Conservation (phyloP, 2,113 vertebrate genomes). For the Chamaea fasciata region DNA sequence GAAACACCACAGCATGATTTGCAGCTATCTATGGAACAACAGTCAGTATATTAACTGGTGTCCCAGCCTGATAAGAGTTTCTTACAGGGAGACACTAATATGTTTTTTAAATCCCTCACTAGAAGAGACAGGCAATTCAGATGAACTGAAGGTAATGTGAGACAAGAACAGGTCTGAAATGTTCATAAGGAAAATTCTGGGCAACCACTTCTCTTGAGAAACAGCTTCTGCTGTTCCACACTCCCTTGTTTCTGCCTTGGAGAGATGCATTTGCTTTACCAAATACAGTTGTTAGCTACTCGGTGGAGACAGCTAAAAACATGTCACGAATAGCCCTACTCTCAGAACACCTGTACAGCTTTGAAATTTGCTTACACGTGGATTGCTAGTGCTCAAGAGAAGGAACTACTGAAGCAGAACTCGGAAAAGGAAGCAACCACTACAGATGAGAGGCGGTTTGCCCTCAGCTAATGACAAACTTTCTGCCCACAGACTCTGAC, state of each 20-base stretch:
- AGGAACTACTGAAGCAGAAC: not conserved
- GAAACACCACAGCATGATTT: not conserved
- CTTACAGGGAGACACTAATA: not conserved
- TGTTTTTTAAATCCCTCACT: not conserved
- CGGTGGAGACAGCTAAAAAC: not conserved
- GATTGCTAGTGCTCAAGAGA: not conserved
- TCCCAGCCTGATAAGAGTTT: not conserved
- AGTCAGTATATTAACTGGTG: not conserved
- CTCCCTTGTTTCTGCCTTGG: not conserved
- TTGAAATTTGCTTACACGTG: not conserved
- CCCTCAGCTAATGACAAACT: not conserved
- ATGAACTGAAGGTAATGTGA: not conserved
- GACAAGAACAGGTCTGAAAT: not conserved
- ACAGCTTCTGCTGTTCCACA: not conserved
- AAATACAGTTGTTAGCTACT: not conserved
- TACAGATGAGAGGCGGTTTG: not conserved
- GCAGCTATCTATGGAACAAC: not conserved
- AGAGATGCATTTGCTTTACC: not conserved
- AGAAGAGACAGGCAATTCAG: not conserved
- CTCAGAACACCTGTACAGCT: not conserved
- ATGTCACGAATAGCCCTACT: rapidly evolving
- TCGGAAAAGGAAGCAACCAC: not conserved
- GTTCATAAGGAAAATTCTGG: not conserved
- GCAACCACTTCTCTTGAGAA: not conserved
- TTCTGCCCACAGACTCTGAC: not conserved